Percentiles rank a stretch among this genome's conserved stretches.
Conservation (phyloP, 2,888 invertebrate genomes). For the Eucera pruinosa region DNA sequence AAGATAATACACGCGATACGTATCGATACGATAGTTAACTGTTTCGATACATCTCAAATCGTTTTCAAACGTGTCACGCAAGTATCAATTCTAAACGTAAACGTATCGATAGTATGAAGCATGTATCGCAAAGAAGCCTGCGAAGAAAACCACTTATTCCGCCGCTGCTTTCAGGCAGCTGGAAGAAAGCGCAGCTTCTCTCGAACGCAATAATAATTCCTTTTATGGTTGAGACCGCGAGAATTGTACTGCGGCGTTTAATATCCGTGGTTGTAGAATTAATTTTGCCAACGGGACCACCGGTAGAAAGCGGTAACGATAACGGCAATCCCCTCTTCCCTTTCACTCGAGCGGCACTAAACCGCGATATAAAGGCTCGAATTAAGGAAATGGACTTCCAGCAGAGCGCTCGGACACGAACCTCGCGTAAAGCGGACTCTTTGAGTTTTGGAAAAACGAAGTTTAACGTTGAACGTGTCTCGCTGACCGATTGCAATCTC, state of each 20-base stretch:
- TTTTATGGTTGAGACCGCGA: neutral
- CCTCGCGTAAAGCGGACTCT: too few relatives aligned
- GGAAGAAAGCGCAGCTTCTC: neutral
- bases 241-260: neutral
- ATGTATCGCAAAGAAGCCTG: too few relatives aligned
- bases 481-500: constrained; percentile 4
- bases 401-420: neutral
- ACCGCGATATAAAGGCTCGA: constrained; percentile 25
- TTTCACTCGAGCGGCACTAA: constrained; percentile 15
- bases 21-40: too few relatives aligned
- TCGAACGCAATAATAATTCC: constrained; percentile 10
- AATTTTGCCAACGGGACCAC: neutral
- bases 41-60: too few relatives aligned
- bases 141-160: too few relatives aligned
- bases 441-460: neutral
- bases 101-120: too few relatives aligned
- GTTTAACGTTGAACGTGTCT: neutral
- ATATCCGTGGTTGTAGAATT: too few relatives aligned
- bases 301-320: constrained; percentile 10
- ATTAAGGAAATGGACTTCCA: constrained; percentile 56
- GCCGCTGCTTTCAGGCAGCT: too few relatives aligned
- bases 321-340: constrained; percentile 16
- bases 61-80: too few relatives aligned
- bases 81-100: too few relatives aligned
- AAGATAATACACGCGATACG: too few relatives aligned